Percentiles rank a stretch among this genome's conserved stretches.
phyloP scores from a whole-genome alignment of 2,888 invertebrate genomes.

The Leptinotarsa tumamoca region DNA sequence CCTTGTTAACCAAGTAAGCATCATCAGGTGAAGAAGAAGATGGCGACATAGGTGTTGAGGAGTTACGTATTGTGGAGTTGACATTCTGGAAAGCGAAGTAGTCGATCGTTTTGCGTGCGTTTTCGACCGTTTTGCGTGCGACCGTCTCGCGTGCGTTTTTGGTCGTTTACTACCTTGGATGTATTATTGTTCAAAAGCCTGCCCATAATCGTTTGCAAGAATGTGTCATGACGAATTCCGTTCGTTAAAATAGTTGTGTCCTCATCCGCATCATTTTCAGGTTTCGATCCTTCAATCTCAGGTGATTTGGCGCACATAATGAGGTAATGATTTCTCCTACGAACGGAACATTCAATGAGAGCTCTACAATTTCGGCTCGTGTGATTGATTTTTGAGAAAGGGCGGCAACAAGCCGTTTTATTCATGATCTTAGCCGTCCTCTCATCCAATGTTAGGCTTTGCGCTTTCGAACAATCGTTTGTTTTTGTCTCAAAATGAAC shows the following conservation, averaged over 20 bases:
- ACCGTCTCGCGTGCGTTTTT: too few species aligned
- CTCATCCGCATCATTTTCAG: too few species aligned
- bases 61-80: too few species aligned
- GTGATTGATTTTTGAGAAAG: not conserved
- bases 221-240: not conserved
- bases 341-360: not conserved
- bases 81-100: too few species aligned
- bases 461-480: not conserved
- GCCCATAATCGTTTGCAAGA: not conserved
- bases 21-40: too few species aligned
- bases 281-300: not conserved
- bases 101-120: too few species aligned
- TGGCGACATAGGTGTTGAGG: too few species aligned
- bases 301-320: conserved; percentile 3
- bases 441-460: not conserved
- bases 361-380: not conserved
- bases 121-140: too few species aligned
- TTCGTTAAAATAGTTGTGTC: not conserved
- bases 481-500: conserved; percentile 1
- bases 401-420: not conserved
- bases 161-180: too few species aligned
- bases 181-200: not conserved
- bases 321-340: not conserved
- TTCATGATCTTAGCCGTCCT: not conserved
- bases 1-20: too few species aligned